phyloP scores from a whole-genome alignment of 1,140 invertebrate genomes.

The Lethocerus indicus region DNA sequence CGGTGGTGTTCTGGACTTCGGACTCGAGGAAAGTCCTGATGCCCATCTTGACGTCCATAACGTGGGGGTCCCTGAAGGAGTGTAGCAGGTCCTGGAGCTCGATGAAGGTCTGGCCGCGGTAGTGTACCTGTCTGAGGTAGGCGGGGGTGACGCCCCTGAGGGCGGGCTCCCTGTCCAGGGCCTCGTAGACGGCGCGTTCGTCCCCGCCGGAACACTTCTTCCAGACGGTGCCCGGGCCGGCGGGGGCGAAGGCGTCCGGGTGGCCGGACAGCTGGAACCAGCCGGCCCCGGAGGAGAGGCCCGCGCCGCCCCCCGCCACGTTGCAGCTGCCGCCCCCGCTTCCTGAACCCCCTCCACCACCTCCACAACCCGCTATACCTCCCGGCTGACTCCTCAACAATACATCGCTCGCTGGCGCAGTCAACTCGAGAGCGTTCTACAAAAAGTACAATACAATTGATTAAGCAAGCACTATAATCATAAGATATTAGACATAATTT shows the following conservation, averaged over 20 bases:
- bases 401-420: conserved; percentile 76
- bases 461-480: not conserved
- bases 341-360: too few relatives aligned
- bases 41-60: conserved; percentile 90
- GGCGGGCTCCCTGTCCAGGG: conserved; percentile 54
- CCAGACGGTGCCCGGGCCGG: conserved; percentile 51
- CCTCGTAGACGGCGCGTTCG: conserved; percentile 62
- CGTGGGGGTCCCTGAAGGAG: conserved; percentile 68
- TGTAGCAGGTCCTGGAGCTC: conserved; percentile 77
- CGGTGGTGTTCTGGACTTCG: conserved; percentile 71
- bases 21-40: conserved; percentile 84
- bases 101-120: conserved; percentile 74
- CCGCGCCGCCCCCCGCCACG: too few relatives aligned
- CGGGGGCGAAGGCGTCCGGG: conserved; percentile 79
- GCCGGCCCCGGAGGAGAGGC: conserved; percentile 27
- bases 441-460: conserved; percentile 25
- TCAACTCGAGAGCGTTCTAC: conserved; percentile 86
- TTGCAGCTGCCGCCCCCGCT: too few relatives aligned
- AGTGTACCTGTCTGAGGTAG: conserved; percentile 72
- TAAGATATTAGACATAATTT: not conserved
- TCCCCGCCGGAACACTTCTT: conserved; percentile 32
- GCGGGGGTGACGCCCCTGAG: conserved; percentile 64
- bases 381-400: conserved; percentile 33
- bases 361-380: too few relatives aligned
- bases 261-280: conserved; percentile 94